Base-by-base conservation (phyloP, 2,797 vertebrate species). In the Sternotherus odoratus region DNA sequence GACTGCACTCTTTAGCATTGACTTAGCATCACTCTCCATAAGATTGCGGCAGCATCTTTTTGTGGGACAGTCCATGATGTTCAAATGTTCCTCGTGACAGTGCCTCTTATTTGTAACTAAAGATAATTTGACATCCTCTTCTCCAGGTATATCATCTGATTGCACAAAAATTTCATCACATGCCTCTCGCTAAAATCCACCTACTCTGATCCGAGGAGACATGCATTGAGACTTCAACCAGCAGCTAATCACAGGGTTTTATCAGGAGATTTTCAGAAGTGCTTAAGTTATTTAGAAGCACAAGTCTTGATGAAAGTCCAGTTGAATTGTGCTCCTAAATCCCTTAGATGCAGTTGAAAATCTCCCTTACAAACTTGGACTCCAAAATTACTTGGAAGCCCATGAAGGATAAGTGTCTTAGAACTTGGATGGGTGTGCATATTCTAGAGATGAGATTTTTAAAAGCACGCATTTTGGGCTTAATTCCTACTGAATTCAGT, bases 281-380 rank as follows among this genome's bases (percentile, higher is more conserved):
- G 96, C 96, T 95, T 95, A 95, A 97, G 95, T 95, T 96, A 96
- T 96, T 97, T 96, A 95, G 92, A 96, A 95, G 87, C 92, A 92
- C 87, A 96, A 96, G 95, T 87, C 92, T 96, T 87, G 83, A 39
- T 33, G 92, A 80, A 96, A 95, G 89, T 95, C 95, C 96, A 96
- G 96, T 95, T 97, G 96, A 96, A 95, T 91, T 95, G 96, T 91
- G 92, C 95, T 96, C 95, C 89, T 91, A 95, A 96, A 96, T 96
- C 94, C 94, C 91, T 94, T 95, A 94, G 93, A 95, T 96, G 93
- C 95, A 92, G 88, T 94, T 92, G 93, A 95, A 95, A 96, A 96
- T 94, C 94, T 95, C 95, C 88, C 57, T 60, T 60, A 33, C 30
- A 60, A 33, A 60, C 57, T 17, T 60, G 57, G 57, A 33, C 16